Evolutionary conservation across 2,888 invertebrate species (phyloP).

Genomic region (Eupelmus urozonus): DNA sequence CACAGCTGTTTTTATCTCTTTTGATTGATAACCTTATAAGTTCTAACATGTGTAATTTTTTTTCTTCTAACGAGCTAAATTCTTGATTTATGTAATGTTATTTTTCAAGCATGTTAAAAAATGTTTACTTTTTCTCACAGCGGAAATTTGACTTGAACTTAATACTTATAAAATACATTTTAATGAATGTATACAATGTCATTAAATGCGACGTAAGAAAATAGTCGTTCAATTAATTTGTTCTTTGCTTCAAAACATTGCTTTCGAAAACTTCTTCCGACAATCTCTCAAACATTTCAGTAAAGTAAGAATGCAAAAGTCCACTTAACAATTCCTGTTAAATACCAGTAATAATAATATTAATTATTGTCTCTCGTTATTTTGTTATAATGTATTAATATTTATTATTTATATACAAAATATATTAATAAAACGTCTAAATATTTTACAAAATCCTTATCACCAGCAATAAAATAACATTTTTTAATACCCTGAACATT

Average conservation of each 20-base stretch:
- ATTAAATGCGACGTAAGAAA: background rate
- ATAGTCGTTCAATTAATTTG: background rate
- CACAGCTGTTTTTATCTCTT: conserved; percentile 18
- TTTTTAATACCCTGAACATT: no score
- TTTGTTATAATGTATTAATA: no score
- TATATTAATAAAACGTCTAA: no score
- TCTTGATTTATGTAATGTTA: background rate
- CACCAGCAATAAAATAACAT: no score
- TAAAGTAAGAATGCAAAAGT: conserved; percentile 43
- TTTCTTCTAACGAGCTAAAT: background rate
- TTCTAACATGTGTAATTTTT: background rate
- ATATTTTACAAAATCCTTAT: no score
- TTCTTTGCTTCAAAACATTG: background rate
- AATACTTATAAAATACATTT: background rate
- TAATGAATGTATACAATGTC: background rate
- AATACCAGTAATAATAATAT: no score
- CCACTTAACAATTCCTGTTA: no score
- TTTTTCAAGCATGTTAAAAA: background rate
- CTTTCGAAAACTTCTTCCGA: conserved; percentile 2
- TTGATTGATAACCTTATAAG: conserved; percentile 7
- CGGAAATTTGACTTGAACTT: background rate
- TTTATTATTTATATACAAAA: no score
- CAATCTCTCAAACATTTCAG: conserved; percentile 16
- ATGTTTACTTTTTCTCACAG: background rate
- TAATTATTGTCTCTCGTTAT: no score